Conservation (phyloP, 2,113 vertebrate genomes). For the Lophotis ruficrista region DNA sequence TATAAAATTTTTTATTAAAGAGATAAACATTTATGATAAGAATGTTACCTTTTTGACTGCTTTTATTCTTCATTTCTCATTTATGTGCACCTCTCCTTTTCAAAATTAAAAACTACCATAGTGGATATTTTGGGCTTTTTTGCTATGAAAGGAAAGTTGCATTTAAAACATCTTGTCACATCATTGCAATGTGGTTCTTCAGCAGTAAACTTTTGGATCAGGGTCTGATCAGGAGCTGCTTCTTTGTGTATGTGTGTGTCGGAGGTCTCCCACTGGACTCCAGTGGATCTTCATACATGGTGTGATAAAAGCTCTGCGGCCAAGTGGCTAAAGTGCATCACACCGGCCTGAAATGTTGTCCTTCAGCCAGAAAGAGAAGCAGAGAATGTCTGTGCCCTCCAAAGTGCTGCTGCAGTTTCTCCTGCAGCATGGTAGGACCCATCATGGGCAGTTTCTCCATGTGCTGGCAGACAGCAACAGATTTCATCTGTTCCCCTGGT, state of each 20-base stretch:
- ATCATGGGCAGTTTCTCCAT: not conserved
- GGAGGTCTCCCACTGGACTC: not conserved
- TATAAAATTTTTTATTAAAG: not conserved
- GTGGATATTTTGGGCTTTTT: not conserved
- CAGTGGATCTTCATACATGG: not conserved
- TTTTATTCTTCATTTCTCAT: not conserved
- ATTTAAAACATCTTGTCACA: not conserved
- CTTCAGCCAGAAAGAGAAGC: not conserved
- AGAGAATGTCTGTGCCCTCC: not conserved
- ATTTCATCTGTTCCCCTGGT: not conserved
- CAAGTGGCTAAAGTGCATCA: not conserved
- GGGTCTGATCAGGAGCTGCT: not conserved
- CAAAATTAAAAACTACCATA: not conserved
- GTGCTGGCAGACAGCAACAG: not conserved
- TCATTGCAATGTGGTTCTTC: not conserved
- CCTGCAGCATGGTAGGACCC: not conserved
- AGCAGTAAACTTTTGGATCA: not conserved
- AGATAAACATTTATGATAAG: not conserved
- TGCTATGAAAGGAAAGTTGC: not conserved
- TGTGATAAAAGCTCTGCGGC: not conserved
- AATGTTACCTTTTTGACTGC: not conserved
- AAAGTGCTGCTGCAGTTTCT: not conserved
- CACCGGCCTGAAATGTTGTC: accelerated
- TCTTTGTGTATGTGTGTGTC: not conserved
- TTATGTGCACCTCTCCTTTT: not conserved